A percentile compares a stretch with the other conserved stretches of the same genome.
phyloP scores from a whole-genome alignment of 2,888 invertebrate species.

The Nemurella pictetii region DNA sequence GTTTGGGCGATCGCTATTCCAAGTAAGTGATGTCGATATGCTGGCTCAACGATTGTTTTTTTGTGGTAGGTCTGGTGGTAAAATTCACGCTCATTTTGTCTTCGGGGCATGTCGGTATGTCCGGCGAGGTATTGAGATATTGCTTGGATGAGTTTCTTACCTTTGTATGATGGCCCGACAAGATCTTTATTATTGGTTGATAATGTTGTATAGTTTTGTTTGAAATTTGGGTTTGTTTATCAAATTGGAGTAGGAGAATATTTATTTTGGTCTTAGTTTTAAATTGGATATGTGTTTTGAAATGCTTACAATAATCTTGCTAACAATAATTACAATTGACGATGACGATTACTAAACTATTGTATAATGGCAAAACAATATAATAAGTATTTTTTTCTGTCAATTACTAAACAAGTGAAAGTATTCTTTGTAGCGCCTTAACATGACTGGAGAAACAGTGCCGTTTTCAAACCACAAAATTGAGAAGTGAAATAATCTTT shows the following conservation, averaged over 20 bases:
- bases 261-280: background rate
- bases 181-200: background rate
- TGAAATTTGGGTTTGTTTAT: too few relatives aligned
- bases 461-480: background rate
- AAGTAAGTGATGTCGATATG: background rate
- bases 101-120: background rate
- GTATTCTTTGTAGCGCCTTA: background rate
- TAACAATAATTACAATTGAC: background rate
- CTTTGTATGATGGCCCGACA: background rate
- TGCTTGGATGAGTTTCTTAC: background rate
- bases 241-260: too few relatives aligned
- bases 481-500: background rate
- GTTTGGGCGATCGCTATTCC: background rate
- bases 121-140: background rate
- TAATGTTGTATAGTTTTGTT: too few relatives aligned
- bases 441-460: background rate
- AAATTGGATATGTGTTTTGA: too few relatives aligned
- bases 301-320: background rate
- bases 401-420: background rate
- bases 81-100: too few relatives aligned
- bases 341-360: background rate
- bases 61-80: background rate
- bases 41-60: background rate
- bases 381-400: background rate
- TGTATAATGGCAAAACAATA: background rate